Conservation (phyloP, 1,140 invertebrate species). For the Sycophaga agraensis region DNA sequence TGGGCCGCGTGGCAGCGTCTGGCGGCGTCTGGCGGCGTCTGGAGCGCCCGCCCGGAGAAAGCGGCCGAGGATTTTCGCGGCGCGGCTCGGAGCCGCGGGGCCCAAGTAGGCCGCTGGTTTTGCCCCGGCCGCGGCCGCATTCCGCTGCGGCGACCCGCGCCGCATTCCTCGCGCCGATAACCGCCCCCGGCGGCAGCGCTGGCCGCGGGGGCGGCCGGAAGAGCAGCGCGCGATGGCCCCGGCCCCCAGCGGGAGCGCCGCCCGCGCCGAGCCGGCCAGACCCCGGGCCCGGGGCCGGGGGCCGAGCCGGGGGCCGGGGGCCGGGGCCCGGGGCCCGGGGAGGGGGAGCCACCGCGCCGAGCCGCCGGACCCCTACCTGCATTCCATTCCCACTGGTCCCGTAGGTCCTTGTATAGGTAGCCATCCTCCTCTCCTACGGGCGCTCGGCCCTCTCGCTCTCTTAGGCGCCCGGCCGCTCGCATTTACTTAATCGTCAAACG, state of each 20-base stretch:
- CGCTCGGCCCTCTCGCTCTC: constrained; percentile 13
- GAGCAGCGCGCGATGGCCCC: too few species aligned
- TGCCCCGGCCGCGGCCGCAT: constrained; percentile 17
- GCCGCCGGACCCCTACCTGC: constrained; percentile 54
- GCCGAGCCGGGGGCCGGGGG: constrained; percentile 21
- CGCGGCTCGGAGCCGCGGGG: too few species aligned
- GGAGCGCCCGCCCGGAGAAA: neutral
- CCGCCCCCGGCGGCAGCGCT: neutral
- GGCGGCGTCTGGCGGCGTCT: too few species aligned
- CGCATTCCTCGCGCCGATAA: too few species aligned
- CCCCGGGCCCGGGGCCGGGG: neutral
- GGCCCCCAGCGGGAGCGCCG: too few species aligned
- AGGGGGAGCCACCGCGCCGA: constrained; percentile 16
- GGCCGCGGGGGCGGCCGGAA: too few species aligned
- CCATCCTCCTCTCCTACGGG: constrained; percentile 34
- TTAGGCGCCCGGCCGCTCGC: constrained; percentile 14
- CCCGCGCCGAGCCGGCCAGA: too few species aligned
- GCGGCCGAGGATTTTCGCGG: neutral
- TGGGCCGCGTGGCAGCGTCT: too few species aligned
- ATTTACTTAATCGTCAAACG: constrained; percentile 30
- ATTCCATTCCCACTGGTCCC: constrained; percentile 59
- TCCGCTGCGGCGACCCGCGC: constrained; percentile 9
- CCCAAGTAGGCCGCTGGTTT: too few species aligned
- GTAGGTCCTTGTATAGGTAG: constrained; percentile 56
- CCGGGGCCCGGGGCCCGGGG: constrained; percentile 29